Base-by-base conservation (phyloP, 2,888 invertebrate species). In the Gortyna flavago region DNA sequence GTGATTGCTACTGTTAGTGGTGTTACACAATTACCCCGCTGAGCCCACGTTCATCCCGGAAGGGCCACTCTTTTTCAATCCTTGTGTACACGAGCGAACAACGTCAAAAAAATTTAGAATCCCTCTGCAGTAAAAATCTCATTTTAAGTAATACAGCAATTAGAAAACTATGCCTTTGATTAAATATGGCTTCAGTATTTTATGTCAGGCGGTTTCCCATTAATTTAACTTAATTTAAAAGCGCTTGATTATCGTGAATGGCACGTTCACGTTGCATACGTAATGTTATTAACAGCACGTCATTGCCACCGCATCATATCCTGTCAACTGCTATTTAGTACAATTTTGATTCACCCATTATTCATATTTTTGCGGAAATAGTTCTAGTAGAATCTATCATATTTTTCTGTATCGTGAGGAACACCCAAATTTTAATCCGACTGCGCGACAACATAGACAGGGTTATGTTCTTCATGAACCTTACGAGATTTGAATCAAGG, bases 141-240 rank as follows among this genome's bases (percentile, higher is more conserved):
- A 32, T 32, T 64, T 44, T 44, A 21, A 35, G 16, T 38, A 32
- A 21, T 6, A 54, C 25, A 44, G 9, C 29, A 70, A 66, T 80
- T 65, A 67, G 8, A 59, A 61, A 69, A 61, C 11, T 21, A 65
- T 62, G 38, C 54, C 4, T 77, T 64, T 78, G 11, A 62, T n/a
- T 64, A 68, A 67, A 80, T 69, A 54, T 32, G 16, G 51, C 38
- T 51, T 41, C 48, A 44, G 57, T 2, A 75, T 61, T 85, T 67
- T 25, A 32, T 51, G 21, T 32, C 32, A 25, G 18, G 3, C 51
- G 51, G 35, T 54, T 32, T 21, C 35, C 65, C 70, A 71, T 73
- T 80, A 59, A 87, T 85, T 84, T 73, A 70, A 80, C 77, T 86
- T 73, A 44, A 78, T 78, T 84, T 75, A 74, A 84, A 77, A 83